Evolutionary conservation across 1,140 invertebrate genomes (phyloP), one percentile per base, ranked within the genome.

Genomic region (Drosophila repleta): DNA sequence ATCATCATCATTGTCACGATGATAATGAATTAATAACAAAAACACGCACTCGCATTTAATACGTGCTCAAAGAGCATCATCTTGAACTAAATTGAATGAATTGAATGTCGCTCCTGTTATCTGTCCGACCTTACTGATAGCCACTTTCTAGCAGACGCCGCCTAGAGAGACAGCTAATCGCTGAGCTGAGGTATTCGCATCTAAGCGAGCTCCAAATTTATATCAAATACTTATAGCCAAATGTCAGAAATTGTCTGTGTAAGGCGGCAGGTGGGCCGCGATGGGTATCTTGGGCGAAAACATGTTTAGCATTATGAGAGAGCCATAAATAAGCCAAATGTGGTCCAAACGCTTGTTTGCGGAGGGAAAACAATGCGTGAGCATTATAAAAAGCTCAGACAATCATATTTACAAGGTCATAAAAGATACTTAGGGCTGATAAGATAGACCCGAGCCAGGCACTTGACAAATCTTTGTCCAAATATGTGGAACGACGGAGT

Each of bases 61-160:
- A 24, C 29, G 60, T 57, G 79, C 58, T 74, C 11, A 11, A 3
- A 10, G 10, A 11, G 32, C 8, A 75, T 67, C 68, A 49, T 80
- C 77, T 81, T 82, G 79, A 82, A 74, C 79, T 66, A 62, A 81
- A 82, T 81, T 79, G 39, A 43, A 82, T 77, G 46, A 83, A 83
- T 83, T 62, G 48, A 66, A 46, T 46, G 45, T 8, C 26, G 32
- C 20, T 15, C 62, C 6, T 17, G 29, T 67, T 72, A 72, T 72
- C 69, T 29, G 17, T 32, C 32, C 46, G 52, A 74, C 79, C 79
- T 82, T 60, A 66, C 79, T 78, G 79, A 81, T 81, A 29, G 6
- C n/a, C 46, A 29, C 20, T n/a, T 62, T 4, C 37, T 17, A 11
- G 45, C 26, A 35, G 35, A 13, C 35, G 4, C 35, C 3, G 21